These are phyloP conservation scores for Amazonetta brasiliensis DNA, from an alignment of 2,797 vertebrate species.

Conservation along the genomic window DNA sequence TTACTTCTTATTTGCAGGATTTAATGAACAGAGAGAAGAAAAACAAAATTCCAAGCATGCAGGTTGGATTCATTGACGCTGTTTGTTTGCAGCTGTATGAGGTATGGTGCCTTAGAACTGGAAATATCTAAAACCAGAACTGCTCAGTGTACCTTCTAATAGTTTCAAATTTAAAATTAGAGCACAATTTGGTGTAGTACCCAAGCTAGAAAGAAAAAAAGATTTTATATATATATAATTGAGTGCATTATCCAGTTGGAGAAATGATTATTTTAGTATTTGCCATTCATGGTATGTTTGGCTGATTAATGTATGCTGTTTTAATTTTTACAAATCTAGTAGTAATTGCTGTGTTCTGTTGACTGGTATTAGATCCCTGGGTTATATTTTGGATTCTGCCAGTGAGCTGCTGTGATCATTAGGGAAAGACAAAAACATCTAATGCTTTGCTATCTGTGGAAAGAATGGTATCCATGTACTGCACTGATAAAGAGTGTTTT, in stretches of 20 bases:
- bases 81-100: constrained; percentile 96
- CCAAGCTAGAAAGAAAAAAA: neutral
- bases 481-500: neutral
- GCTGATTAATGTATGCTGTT: neutral
- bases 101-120: constrained; percentile 78
- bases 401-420: neutral
- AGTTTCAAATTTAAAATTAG: neutral
- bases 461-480: neutral
- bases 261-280: neutral
- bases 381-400: neutral
- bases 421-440: neutral
- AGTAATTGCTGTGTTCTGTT: neutral
- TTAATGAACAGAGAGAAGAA: constrained; percentile 98
- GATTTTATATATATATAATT: neutral
- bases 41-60: constrained; percentile 98
- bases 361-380: neutral
- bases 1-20: constrained; percentile 81
- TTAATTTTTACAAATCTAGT: neutral
- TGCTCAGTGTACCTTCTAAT: neutral
- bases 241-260: neutral
- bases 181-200: neutral
- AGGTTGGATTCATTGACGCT: constrained; percentile 98
- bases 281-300: neutral
- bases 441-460: neutral
- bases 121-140: neutral